Conservation (phyloP, 1,140 invertebrate genomes). For the Nomia melanderi region DNA sequence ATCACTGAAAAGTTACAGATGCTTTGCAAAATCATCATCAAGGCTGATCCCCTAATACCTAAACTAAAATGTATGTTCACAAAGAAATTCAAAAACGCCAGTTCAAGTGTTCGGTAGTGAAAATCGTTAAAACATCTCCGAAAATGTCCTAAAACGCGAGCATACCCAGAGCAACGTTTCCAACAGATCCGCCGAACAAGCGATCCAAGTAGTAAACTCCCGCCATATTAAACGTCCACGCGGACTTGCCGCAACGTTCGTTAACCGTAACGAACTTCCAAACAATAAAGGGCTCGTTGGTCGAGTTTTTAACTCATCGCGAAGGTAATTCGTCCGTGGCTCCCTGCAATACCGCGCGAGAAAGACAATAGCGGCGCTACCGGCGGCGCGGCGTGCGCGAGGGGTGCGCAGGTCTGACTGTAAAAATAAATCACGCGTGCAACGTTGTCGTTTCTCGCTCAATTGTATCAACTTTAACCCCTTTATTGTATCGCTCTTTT, state of each 20-base stretch:
- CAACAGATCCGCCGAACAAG: no score
- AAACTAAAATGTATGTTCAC: no score
- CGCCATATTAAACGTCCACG: not conserved
- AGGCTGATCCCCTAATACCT: no score
- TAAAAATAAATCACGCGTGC: conserved; percentile 69
- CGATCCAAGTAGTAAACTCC: no score
- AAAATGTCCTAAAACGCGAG: no score
- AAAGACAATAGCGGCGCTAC: conserved; percentile 61
- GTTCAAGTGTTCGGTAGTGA: no score
- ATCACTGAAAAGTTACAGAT: no score
- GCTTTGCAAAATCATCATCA: no score
- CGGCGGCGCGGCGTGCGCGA: conserved; percentile 1
- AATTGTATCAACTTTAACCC: conserved; percentile 71
- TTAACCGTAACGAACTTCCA: conserved; percentile 44
- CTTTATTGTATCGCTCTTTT: conserved; percentile 68
- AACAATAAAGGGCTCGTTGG: conserved; percentile 10
- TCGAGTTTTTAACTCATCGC: conserved; percentile 50
- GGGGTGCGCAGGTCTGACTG: conserved; percentile 35
- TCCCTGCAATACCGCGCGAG: conserved; percentile 16
- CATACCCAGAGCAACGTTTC: no score
- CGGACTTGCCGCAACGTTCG: conserved; percentile 19
- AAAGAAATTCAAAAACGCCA: no score
- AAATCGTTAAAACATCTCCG: no score
- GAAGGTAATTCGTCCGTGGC: conserved; percentile 14
- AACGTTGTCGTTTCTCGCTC: conserved; percentile 66